A percentile compares a stretch with the other conserved stretches of the same genome.
phyloP scores from a whole-genome alignment of 2,113 vertebrate genomes.

The Phoxinus phoxinus region DNA sequence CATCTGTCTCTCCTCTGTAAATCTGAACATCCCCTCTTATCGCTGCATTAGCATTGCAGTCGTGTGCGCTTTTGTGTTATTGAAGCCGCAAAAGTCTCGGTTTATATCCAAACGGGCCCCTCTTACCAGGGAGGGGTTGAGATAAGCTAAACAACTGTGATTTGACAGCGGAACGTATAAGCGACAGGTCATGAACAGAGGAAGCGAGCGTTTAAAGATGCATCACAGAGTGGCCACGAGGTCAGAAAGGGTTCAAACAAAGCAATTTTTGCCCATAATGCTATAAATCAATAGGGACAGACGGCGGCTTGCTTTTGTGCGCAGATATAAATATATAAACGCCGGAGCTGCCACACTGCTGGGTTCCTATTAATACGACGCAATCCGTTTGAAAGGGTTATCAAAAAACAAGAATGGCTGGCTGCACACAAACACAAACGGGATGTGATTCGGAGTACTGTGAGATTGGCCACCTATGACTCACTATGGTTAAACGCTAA shows the following conservation, averaged over 20 bases:
- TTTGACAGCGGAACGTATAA: slow-evolving; percentile 54
- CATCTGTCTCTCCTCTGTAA: slow-evolving; percentile 29
- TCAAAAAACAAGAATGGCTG: slow-evolving; percentile 44
- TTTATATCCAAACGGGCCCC: slow-evolving; percentile 7
- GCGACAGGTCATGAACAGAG: slow-evolving; percentile 46
- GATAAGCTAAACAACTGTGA: slow-evolving; percentile 48
- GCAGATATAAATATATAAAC: slow-evolving; percentile 45
- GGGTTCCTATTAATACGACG: slow-evolving; percentile 38
- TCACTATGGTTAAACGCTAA: slow-evolving; percentile 37
- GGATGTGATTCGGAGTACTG: slow-evolving; percentile 10
- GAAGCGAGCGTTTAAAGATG: slow-evolving; percentile 50
- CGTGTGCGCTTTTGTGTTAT: slow-evolving; percentile 18
- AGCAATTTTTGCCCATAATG: slow-evolving; percentile 52
- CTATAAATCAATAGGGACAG: slow-evolving; percentile 57
- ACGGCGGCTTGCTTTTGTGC: slow-evolving; percentile 39
- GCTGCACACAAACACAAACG: slow-evolving; percentile 24
- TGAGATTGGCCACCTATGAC: slow-evolving; percentile 28
- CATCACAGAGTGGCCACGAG: slow-evolving; percentile 45
- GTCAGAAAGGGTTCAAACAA: slow-evolving; percentile 49
- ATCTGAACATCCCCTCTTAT: slow-evolving; percentile 40
- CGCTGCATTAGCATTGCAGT: slow-evolving; percentile 32
- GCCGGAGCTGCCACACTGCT: background rate
- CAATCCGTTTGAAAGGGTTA: slow-evolving; percentile 55
- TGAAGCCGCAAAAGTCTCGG: slow-evolving; percentile 16
- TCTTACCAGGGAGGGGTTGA: slow-evolving; percentile 6